These are phyloP conservation scores for Melanotus villosus DNA, from an alignment of 2,888 invertebrate species.

Conservation along the genomic window DNA sequence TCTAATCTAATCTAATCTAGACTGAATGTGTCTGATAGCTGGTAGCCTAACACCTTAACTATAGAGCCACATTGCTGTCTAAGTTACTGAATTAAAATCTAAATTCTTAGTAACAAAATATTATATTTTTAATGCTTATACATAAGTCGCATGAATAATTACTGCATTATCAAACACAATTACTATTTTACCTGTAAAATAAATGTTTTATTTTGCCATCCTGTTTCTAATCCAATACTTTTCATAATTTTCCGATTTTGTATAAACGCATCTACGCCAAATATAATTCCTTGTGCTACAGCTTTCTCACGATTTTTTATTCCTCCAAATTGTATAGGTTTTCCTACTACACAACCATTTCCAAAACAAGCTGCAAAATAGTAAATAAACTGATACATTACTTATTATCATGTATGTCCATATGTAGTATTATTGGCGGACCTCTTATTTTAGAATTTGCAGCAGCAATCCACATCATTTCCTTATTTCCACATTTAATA, in stretches of 20 bases:
- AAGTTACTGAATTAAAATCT: too few species aligned
- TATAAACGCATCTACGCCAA: conserved; percentile 58
- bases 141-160: neutral
- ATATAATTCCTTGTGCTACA: conserved; percentile 57
- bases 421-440: too few species aligned
- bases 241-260: conserved; percentile 57
- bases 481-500: conserved; percentile 56
- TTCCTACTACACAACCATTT: conserved; percentile 55
- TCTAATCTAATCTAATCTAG: too few species aligned
- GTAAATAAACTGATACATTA: too few species aligned
- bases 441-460: conserved; percentile 22
- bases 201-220: conserved; percentile 61
- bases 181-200: conserved; percentile 58
- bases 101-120: too few species aligned
- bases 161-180: neutral
- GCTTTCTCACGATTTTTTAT: conserved; percentile 58
- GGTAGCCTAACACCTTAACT: too few species aligned
- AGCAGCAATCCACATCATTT: conserved; percentile 60
- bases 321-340: conserved; percentile 57
- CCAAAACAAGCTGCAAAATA: too few species aligned
- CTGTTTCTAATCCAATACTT: conserved; percentile 53
- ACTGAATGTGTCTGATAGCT: too few species aligned
- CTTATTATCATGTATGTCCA: too few species aligned
- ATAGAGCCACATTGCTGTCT: too few species aligned
- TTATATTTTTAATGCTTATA: too few species aligned